Percentiles rank a stretch among this genome's conserved stretches.
Evolutionary conservation across 2,113 vertebrate species (phyloP).

Genomic region (Plecturocebus donacophilus): DNA sequence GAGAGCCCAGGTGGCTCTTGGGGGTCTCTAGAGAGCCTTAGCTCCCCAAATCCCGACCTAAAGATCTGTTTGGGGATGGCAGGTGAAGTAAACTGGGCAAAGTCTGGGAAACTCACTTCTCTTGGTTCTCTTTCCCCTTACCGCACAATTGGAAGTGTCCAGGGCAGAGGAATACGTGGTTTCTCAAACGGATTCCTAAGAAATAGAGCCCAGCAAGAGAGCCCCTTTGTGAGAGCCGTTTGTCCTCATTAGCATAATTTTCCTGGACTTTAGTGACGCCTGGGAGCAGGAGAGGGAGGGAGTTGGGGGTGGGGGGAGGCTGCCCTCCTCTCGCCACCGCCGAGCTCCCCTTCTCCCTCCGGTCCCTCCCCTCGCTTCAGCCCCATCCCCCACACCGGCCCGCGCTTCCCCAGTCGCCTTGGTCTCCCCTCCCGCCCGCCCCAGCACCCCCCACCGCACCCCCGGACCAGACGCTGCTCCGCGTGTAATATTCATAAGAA

Average conservation of each 20-base stretch:
- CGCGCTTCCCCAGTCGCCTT: slow-evolving; percentile 86
- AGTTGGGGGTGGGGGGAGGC: slow-evolving; percentile 68
- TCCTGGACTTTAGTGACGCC: slow-evolving; percentile 95
- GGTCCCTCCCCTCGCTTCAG: slow-evolving; percentile 70
- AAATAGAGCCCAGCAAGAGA: slow-evolving; percentile 83
- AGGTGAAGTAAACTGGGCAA: slow-evolving; percentile 45
- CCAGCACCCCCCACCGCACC: slow-evolving; percentile 82
- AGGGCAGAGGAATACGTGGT: slow-evolving; percentile 11
- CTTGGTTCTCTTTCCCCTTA: not conserved
- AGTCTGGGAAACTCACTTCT: slow-evolving; percentile 47
- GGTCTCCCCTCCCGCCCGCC: slow-evolving; percentile 82
- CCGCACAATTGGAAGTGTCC: not conserved
- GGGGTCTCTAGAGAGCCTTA: not conserved
- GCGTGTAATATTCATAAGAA: slow-evolving; percentile 90
- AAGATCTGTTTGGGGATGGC: slow-evolving; percentile 8
- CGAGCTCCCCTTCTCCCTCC: slow-evolving; percentile 67
- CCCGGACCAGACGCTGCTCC: slow-evolving; percentile 83
- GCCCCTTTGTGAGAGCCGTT: slow-evolving; percentile 88
- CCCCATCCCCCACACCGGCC: slow-evolving; percentile 70
- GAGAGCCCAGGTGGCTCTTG: not conserved
- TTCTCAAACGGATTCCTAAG: slow-evolving; percentile 64
- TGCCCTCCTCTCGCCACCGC: slow-evolving; percentile 56
- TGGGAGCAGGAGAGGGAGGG: slow-evolving; percentile 88
- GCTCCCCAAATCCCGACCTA: not conserved
- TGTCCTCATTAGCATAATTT: slow-evolving; percentile 98